Conservation (phyloP, 2,888 invertebrate genomes). For the Drosophila histrio region DNA sequence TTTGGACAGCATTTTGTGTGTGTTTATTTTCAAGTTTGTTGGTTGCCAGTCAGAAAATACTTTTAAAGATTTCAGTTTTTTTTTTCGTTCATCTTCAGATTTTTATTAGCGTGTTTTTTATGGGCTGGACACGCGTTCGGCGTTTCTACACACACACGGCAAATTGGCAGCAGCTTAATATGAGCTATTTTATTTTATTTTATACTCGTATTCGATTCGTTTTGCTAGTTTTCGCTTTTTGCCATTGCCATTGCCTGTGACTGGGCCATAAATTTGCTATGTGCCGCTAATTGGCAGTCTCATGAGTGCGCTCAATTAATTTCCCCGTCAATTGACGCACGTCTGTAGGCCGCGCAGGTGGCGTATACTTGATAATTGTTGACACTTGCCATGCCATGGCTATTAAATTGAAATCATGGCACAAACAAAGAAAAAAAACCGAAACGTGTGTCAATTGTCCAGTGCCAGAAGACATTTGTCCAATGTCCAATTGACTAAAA, state of each 20-base stretch:
- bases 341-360: conserved; percentile 54
- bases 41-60: conserved; percentile 37
- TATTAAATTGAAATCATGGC: conserved; percentile 61
- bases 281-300: conserved; percentile 70
- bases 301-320: conserved; percentile 75
- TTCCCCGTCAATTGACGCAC: conserved; percentile 71
- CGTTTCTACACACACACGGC: conserved; percentile 25
- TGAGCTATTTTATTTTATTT: conserved; percentile 39
- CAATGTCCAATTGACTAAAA: conserved; percentile 3
- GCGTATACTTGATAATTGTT: conserved; percentile 77
- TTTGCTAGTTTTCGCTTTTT: conserved; percentile 24
- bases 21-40: conserved; percentile 24
- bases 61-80: conserved; percentile 16
- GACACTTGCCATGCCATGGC: conserved; percentile 63
- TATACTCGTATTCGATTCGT: conserved; percentile 20
- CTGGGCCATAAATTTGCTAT: conserved; percentile 61
- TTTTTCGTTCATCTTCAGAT: conserved; percentile 10
- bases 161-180: conserved; percentile 47
- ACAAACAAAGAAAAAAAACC: conserved; percentile 1
- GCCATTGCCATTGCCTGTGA: neutral
- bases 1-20: conserved; percentile 20
- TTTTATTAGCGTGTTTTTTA: conserved; percentile 67
- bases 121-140: conserved; percentile 66
- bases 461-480: neutral
- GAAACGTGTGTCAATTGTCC: conserved; percentile 4